These are phyloP conservation scores for Notocelia uddmanniana DNA, from an alignment of 2,888 invertebrate species.

Conservation along the genomic window DNA sequence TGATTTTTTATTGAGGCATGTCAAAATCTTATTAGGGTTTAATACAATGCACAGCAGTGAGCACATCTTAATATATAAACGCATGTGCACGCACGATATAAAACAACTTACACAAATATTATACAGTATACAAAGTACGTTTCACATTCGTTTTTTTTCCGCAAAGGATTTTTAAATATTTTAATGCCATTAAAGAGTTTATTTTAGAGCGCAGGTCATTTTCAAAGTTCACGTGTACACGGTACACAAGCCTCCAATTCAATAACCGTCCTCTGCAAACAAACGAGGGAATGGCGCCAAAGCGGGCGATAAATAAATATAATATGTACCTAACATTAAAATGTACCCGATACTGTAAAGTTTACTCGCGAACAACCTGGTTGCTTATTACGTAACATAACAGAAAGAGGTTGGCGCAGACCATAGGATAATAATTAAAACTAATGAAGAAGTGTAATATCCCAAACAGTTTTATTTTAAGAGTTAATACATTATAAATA, in stretches of 20 bases:
- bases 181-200: constrained; percentile 24
- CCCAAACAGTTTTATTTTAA: no score
- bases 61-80: no score
- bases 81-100: no score
- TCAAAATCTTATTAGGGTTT: no score
- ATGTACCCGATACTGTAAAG: constrained; percentile 4
- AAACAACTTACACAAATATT: no score
- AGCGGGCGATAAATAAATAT: constrained; percentile 24
- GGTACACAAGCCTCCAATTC: constrained; percentile 34
- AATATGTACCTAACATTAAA: constrained; percentile 6
- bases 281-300: constrained; percentile 29
- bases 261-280: constrained; percentile 43
- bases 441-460: no score
- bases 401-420: no score
- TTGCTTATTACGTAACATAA: background rate
- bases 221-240: constrained; percentile 28
- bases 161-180: constrained; percentile 11
- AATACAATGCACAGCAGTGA: no score
- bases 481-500: no score
- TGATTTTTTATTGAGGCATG: no score
- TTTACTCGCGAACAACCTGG: background rate
- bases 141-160: background rate
- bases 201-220: constrained; percentile 31
- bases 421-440: no score
- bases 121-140: no score